Evolutionary conservation across 2,888 invertebrate species (phyloP), one percentile per base, ranked within the genome.

Genomic region (Brachycybe producta): DNA sequence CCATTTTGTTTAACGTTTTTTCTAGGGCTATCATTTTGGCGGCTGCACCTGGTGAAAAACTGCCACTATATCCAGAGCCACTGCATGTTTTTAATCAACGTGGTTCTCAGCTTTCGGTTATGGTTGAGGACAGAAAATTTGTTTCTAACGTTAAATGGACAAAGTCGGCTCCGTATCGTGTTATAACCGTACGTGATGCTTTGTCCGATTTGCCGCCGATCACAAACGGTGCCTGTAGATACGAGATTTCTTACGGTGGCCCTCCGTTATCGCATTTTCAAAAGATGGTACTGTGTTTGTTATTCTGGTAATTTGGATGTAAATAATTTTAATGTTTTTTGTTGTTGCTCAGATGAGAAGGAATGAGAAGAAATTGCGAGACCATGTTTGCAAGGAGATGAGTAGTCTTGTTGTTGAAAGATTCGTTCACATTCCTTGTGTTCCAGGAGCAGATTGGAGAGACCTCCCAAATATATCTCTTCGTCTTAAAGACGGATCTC

Each of bases 331-430:
- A 51, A 21, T 43, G 36, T 17, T 34, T 45, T 30, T 19, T 24
- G 24, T 30, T 47, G 34, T 30, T 51, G 35, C 19, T 54, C 54
- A 26, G n/a, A 21, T 2, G 35, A 26, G 39, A 28, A 13, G 17
- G 5, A n/a, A n/a, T 17, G 15, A 39, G 23, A 71, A 70, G 52
- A 70, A 71, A 0, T 67, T 75, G 52, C 67, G 75, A 7, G 86
- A 87, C 64, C 87, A 88, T 60, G 75, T 85, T 53, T 85, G 84
- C 63, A 87, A 86, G 64, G 82, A 84, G 60, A 83, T 87, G 83
- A 79, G 80, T 30, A 75, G 82, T 1, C 65, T 87, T 28, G 81
- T 85, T 1, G 81, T 79, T 64, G 82, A 82, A 0, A 73, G 87
- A 49, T 84, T 88, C 62, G 69, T 74, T 21, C 74, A 82, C 54